Percentiles rank a stretch among this genome's conserved stretches.
Evolutionary conservation across 1,140 invertebrate species (phyloP).

Genomic region (Eumaeus atala): DNA sequence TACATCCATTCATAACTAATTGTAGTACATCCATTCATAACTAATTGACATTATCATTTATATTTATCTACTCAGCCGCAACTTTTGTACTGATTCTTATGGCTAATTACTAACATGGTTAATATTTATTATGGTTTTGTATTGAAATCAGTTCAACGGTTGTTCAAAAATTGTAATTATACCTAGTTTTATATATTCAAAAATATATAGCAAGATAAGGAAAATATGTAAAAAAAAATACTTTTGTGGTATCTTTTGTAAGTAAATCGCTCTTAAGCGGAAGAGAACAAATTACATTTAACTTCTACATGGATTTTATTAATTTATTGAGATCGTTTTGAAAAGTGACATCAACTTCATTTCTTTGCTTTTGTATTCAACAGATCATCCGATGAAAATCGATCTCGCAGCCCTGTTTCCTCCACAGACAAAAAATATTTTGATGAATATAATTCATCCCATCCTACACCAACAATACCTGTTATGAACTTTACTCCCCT

Average conservation of each 20-base stretch:
- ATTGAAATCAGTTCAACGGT: constrained; percentile 13
- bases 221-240: constrained; percentile 16
- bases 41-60: constrained; percentile 14
- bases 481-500: constrained; percentile 59
- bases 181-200: neutral
- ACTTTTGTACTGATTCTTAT: constrained; percentile 15
- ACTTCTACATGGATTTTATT: constrained; percentile 16
- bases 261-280: neutral
- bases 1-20: constrained; percentile 14
- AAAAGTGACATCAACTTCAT: constrained; percentile 33
- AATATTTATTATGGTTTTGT: constrained; percentile 4
- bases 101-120: constrained; percentile 8
- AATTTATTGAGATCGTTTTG: constrained; percentile 7
- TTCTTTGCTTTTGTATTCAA: constrained; percentile 72
- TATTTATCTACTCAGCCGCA: constrained; percentile 12
- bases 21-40: constrained; percentile 5
- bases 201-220: neutral
- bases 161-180: constrained; percentile 9
- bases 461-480: constrained; percentile 38
- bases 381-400: constrained; percentile 74
- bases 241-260: constrained; percentile 67
- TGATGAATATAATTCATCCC: constrained; percentile 37
- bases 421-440: constrained; percentile 43
- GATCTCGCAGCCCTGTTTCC: constrained; percentile 49
- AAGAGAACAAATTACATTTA: constrained; percentile 16